Conservation (phyloP, 2,888 invertebrate genomes). For the Arrhopalites spinosus region DNA sequence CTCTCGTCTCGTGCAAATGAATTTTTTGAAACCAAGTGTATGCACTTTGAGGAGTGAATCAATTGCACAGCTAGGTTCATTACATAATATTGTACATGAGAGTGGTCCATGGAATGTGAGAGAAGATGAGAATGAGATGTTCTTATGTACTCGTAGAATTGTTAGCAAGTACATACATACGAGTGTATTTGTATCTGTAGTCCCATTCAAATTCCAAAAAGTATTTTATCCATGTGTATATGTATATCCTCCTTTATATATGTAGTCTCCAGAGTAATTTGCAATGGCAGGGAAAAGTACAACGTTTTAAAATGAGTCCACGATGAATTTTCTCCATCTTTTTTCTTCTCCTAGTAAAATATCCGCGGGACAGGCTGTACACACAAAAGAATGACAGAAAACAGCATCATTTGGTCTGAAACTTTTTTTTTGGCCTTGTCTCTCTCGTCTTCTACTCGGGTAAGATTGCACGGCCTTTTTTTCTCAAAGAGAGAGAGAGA, state of each 20-base stretch:
- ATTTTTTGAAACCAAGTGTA: too few relatives aligned
- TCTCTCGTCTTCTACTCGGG: not conserved
- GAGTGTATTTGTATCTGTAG: not conserved
- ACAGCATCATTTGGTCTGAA: constrained; percentile 27
- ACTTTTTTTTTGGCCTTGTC: constrained; percentile 3
- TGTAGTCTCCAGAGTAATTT: constrained; percentile 23
- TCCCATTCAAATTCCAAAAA: not conserved
- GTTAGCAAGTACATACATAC: not conserved
- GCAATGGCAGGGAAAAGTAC: constrained; percentile 13
- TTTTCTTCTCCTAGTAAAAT: constrained; percentile 14
- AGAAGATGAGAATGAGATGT: too few relatives aligned
- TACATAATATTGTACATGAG: too few relatives aligned
- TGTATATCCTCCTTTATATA: too few relatives aligned
- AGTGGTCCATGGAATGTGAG: too few relatives aligned
- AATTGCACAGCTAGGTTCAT: too few relatives aligned
- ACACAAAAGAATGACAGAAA: constrained; percentile 28
- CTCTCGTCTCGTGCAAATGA: too few relatives aligned
- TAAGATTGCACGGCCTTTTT: not conserved
- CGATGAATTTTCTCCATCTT: not conserved
- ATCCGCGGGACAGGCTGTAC: constrained; percentile 23
- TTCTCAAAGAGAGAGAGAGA: not conserved
- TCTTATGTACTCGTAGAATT: too few relatives aligned
- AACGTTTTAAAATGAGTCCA: not conserved
- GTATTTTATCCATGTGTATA: too few relatives aligned
- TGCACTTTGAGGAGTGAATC: too few relatives aligned